Evolutionary conservation across 2,113 vertebrate genomes (phyloP).

Genomic region (Mobula birostris): DNA sequence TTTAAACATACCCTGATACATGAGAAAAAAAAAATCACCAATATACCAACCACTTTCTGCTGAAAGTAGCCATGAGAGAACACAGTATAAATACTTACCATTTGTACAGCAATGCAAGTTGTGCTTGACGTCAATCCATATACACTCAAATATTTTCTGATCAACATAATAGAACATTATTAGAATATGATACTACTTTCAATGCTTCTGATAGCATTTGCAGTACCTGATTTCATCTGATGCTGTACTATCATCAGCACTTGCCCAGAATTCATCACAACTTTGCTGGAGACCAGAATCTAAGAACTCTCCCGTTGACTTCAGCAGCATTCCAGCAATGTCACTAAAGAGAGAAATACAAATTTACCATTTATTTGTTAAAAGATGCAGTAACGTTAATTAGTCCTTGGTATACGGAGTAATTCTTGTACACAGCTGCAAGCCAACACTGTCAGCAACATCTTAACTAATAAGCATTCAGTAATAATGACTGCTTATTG

Average conservation of each 20-base stretch:
- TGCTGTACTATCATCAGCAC: slow-evolving; percentile 77
- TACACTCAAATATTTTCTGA: background rate
- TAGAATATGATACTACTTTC: background rate
- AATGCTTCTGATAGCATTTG: background rate
- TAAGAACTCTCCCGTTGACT: slow-evolving; percentile 90
- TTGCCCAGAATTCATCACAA: slow-evolving; percentile 83
- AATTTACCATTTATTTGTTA: background rate
- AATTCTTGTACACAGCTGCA: background rate
- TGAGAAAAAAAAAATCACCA: too few species aligned
- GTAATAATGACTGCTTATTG: background rate
- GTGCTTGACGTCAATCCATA: background rate
- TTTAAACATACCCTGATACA: too few species aligned
- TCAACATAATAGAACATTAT: background rate
- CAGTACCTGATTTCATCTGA: slow-evolving; percentile 89
- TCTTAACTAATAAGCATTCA: background rate
- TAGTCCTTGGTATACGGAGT: background rate
- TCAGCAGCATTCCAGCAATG: slow-evolving; percentile 90
- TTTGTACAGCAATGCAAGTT: background rate
- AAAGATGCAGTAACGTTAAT: background rate
- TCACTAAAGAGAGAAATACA: slow-evolving; percentile 60
- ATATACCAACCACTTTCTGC: background rate
- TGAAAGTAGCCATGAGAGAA: background rate
- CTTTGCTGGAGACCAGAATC: slow-evolving; percentile 81
- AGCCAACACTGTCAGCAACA: background rate
- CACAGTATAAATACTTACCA: background rate